Evolutionary conservation across 1,140 invertebrate genomes (phyloP).

Genomic region (Drosophila leontia): DNA sequence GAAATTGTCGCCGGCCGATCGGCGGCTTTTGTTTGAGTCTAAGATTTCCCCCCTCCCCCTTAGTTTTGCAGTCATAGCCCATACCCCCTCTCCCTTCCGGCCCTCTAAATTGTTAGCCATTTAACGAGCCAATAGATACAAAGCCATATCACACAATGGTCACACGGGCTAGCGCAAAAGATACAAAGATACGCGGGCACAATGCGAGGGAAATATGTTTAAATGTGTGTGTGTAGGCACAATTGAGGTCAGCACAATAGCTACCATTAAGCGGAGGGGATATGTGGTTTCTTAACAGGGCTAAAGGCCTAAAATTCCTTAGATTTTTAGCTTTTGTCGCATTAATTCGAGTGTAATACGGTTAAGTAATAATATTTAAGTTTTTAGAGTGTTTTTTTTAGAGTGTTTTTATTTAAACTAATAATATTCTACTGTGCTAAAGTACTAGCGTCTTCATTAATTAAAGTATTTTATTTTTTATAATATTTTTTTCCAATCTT

Average conservation of each 20-base stretch:
- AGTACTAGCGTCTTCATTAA: not conserved
- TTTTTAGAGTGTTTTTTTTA: not conserved
- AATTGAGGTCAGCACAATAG: constrained; percentile 12
- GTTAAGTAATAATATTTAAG: not conserved
- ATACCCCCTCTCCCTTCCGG: not conserved
- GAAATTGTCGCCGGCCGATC: constrained; percentile 69
- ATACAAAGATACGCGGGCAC: constrained; percentile 12
- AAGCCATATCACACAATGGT: constrained; percentile 38
- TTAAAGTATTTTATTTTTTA: not conserved
- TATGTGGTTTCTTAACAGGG: not conserved
- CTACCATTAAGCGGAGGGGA: not conserved
- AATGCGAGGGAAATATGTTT: constrained; percentile 10
- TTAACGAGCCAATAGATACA: constrained; percentile 53
- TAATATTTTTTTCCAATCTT: too few relatives aligned
- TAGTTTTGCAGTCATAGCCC: not conserved
- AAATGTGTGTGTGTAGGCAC: not conserved
- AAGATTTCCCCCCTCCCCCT: constrained; percentile 27
- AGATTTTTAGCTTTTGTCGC: too few relatives aligned
- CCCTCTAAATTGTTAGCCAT: constrained; percentile 33
- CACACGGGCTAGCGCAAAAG: constrained; percentile 17
- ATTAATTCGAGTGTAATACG: not conserved
- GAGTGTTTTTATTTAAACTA: not conserved
- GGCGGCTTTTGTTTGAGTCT: constrained; percentile 67
- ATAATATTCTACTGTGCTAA: not conserved
- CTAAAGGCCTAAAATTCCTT: not conserved